Evolutionary conservation across 2,888 invertebrate genomes (phyloP), one percentile per base, ranked within the genome.

Genomic region (Selenia dentaria): DNA sequence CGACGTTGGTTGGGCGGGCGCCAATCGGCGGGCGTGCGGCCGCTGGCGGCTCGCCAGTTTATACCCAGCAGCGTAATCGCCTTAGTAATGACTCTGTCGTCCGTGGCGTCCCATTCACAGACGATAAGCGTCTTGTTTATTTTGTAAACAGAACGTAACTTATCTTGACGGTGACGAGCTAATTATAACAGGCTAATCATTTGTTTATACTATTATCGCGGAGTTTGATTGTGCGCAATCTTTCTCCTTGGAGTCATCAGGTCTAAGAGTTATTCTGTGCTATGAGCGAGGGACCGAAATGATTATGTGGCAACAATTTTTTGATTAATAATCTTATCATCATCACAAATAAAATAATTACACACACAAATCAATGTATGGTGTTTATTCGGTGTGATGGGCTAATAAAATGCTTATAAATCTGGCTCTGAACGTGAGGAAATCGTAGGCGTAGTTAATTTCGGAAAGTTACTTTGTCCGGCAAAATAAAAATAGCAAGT

Each of bases 81-180:
- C 14, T 38, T 29, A 36, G 43, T 48, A 35, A 38, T 32, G 25
- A 35, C 44, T 41, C 32, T 16, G 16, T 16, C 24, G 46, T 37
- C 34, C 27, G 39, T 35, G 37, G 26, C 50, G 49, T 40, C 53
- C 59, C 64, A 64, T 64, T 62, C 56, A 53, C 54, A 51, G 32
- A 44, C 60, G 81, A 79, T 80, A 78, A 74, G 58, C 44, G 56
- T 29, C 53, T 60, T 66, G 74, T 78, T 82, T 83, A 79, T 83
- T 84, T 82, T 83, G 86, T 88, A 88, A 88, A 87, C 86, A 87
- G 75, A 57, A 40, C 67, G 73, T 70, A 68, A 62, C 64, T 70
- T 77, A 79, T 75, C 75, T 37, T 22, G 11, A 13, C 32, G 51
- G 51, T 54, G 43, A 47, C 39, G 36, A 4, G 28, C 10, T 32